Evolutionary conservation across 2,888 invertebrate genomes (phyloP).

Genomic region (Campoletis raptor): DNA sequence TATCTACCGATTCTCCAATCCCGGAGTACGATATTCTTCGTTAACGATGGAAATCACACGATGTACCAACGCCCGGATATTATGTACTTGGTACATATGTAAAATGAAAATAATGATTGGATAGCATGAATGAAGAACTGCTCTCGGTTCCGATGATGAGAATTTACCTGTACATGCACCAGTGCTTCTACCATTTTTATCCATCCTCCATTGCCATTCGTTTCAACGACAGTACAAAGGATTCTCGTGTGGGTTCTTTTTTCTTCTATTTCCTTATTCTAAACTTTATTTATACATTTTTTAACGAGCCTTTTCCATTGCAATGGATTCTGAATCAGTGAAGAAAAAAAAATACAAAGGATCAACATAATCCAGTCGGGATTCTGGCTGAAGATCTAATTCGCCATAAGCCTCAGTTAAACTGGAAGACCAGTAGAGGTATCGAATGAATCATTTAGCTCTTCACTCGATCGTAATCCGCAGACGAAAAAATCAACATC

Average conservation of each 20-base stretch:
- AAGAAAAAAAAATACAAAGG: background rate
- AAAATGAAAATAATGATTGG: constrained; percentile 40
- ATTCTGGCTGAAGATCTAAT: background rate
- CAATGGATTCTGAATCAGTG: background rate
- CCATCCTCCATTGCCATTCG: background rate
- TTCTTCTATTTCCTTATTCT: background rate
- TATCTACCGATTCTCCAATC: background rate
- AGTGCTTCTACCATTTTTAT: constrained; percentile 24
- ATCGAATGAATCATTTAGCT: background rate
- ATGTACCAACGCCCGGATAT: constrained; percentile 17
- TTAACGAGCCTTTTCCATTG: background rate
- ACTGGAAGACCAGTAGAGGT: background rate
- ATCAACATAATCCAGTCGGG: background rate
- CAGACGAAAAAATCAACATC: background rate
- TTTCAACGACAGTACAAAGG: background rate
- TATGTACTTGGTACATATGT: constrained; percentile 6
- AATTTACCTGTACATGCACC: constrained; percentile 43
- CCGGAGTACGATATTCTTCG: constrained; percentile 3
- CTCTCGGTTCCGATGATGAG: constrained; percentile 22
- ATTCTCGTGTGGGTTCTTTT: background rate
- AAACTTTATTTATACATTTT: background rate
- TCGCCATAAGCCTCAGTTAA: background rate
- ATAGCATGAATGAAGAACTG: constrained; percentile 14
- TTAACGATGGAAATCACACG: constrained; percentile 37
- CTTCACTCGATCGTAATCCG: background rate